Evolutionary conservation across 2,888 invertebrate genomes (phyloP).

Genomic region (Clusia tigrina): DNA sequence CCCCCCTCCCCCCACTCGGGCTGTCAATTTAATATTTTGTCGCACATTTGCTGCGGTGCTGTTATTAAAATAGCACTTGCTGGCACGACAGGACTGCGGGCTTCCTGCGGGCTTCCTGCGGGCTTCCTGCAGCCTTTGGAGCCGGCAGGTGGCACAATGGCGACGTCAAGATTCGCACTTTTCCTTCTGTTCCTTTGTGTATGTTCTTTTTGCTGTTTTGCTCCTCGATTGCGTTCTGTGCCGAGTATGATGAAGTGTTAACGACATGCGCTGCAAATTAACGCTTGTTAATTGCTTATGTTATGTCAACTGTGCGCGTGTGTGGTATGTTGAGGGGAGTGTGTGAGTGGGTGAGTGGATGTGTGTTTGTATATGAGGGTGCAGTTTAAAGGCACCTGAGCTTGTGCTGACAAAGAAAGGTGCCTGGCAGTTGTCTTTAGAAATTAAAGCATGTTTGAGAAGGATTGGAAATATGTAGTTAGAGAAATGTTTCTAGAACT

Average conservation of each 20-base stretch:
- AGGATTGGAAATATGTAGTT: no score
- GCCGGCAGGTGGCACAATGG: neutral
- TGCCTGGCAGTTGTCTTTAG: no score
- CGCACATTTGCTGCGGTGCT: neutral
- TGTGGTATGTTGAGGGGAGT: no score
- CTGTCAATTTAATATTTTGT: neutral
- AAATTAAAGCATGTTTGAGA: no score
- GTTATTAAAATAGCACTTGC: neutral
- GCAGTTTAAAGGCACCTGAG: no score
- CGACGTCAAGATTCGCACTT: conserved; percentile 4
- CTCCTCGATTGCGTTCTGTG: conserved; percentile 18
- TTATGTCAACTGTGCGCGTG: neutral
- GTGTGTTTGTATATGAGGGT: no score
- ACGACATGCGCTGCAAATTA: conserved; percentile 43
- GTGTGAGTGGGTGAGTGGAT: no score
- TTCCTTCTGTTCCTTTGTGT: conserved; percentile 12
- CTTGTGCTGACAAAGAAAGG: no score
- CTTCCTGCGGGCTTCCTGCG: no score
- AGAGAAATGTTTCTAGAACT: no score
- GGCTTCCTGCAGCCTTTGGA: no score
- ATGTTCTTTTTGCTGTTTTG: conserved; percentile 22
- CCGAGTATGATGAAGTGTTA: conserved; percentile 35
- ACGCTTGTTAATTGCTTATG: conserved; percentile 34
- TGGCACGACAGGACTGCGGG: neutral
- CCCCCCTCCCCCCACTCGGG: neutral